Evolutionary conservation across 2,113 vertebrate genomes (phyloP), one percentile per base, ranked within the genome.

Genomic region (Nanger granti): DNA sequence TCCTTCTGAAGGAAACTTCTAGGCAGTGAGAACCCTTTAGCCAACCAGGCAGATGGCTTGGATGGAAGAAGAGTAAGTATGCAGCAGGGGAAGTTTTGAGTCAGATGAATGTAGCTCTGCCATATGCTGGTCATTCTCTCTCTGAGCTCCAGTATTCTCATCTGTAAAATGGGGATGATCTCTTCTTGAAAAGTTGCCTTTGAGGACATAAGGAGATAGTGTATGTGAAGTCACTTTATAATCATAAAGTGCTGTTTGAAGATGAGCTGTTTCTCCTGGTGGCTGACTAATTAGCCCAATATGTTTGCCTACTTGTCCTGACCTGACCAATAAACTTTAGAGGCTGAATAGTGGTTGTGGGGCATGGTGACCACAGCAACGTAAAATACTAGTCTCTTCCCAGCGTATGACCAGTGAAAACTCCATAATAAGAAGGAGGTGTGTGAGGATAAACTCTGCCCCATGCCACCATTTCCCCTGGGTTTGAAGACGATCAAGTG

Each of bases 81-180:
- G 17, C 91, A 2, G 24, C 0, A 0, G 59, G 34, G 79, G 41
- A n/a, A 12, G 20, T 31, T 31, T 9, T 54, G 2, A 64, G n/a
- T 2, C n/a, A 8, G 82, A 47, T 22, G 41, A 57, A 17, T 37
- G 17, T 34, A 69, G n/a, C 12, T 34, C 49, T 86, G 28, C 62
- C 60, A 26, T 22, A 8, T 17, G 49, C n/a, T 26, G 17, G 28
- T 34, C n/a, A 11, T 14, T 34, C 5, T 69, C 47, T 49, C 57
- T 22, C 34, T 29, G 59, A 55, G 44, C 31, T 15, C 60, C 44
- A 2, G 29, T 91, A 26, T n/a, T 49, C 41, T 49, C 55, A 60
- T 49, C 55, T 80, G 9, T 49, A 60, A 82, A 83, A 52, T n/a
- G 44, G 31, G 41, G 76, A 28, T 62, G 15, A 41, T 31, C 37